These are phyloP conservation scores for Coremacera marginata DNA, from an alignment of 2,888 invertebrate species.

Conservation along the genomic window DNA sequence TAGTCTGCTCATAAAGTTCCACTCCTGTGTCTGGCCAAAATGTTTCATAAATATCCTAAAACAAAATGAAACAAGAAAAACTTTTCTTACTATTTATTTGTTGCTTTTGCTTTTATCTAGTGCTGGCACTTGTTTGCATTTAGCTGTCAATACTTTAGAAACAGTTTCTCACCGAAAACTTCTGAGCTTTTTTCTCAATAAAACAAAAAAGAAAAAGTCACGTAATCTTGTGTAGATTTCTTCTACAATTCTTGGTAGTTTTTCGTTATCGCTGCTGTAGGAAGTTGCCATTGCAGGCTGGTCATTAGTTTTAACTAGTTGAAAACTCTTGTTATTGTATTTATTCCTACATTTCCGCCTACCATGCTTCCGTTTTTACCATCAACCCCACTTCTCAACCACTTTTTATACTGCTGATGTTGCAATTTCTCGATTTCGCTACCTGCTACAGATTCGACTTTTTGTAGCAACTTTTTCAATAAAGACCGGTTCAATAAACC, in stretches of 20 bases:
- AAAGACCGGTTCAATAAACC: slow-evolving; percentile 27
- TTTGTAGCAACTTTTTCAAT: background rate
- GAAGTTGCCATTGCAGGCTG: too few species aligned
- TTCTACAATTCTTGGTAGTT: too few species aligned
- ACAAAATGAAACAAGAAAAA: too few species aligned
- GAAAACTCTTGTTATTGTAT: too few species aligned
- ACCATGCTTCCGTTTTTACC: background rate
- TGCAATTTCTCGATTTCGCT: background rate
- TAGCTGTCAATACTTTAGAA: background rate
- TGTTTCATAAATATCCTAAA: too few species aligned
- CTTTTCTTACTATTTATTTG: too few species aligned
- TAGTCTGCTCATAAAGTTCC: too few species aligned
- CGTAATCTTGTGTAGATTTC: too few species aligned
- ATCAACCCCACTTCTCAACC: background rate
- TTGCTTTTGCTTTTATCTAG: too few species aligned
- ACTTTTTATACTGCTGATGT: background rate
- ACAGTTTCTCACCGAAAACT: background rate
- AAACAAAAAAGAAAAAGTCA: background rate
- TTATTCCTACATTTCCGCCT: background rate
- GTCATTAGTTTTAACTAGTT: too few species aligned
- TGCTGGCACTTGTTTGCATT: background rate
- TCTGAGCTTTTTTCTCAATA: background rate
- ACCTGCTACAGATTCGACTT: background rate
- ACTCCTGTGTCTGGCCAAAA: too few species aligned
- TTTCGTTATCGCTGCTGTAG: too few species aligned